phyloP scores from a whole-genome alignment of 2,113 vertebrate species.

The Heteronetta atricapilla region DNA sequence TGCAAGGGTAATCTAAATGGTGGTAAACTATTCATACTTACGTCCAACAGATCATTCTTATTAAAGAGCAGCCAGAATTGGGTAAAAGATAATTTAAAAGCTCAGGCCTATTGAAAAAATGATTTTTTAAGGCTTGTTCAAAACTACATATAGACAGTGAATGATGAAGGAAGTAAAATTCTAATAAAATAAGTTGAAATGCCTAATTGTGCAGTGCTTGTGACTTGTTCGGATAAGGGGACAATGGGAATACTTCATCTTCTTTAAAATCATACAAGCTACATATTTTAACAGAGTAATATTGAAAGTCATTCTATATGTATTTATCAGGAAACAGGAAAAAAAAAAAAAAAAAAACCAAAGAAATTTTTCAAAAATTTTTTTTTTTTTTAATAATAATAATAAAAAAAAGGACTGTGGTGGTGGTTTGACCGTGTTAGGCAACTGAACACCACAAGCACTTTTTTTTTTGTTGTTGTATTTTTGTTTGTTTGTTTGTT shows the following conservation, averaged over 20 bases:
- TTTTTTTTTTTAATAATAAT: too few species aligned
- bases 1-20: background rate
- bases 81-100: background rate
- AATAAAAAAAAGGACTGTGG: too few species aligned
- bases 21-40: background rate
- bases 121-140: background rate
- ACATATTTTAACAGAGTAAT: background rate
- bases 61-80: background rate
- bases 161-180: background rate
- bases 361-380: too few species aligned
- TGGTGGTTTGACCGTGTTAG: too few species aligned
- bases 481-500: too few species aligned
- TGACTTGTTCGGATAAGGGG: background rate
- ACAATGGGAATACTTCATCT: background rate
- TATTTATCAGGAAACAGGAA: background rate
- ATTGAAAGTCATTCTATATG: background rate
- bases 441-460: too few species aligned
- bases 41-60: background rate
- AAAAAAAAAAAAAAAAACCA: too few species aligned
- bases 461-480: too few species aligned
- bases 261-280: background rate
- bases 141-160: background rate
- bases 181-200: background rate
- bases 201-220: background rate
- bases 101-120: background rate